Percentiles rank a stretch among this genome's conserved stretches.
These are phyloP conservation scores for Pyrocephalus nanus DNA, from an alignment of 2,797 vertebrate species.

Conservation along the genomic window DNA sequence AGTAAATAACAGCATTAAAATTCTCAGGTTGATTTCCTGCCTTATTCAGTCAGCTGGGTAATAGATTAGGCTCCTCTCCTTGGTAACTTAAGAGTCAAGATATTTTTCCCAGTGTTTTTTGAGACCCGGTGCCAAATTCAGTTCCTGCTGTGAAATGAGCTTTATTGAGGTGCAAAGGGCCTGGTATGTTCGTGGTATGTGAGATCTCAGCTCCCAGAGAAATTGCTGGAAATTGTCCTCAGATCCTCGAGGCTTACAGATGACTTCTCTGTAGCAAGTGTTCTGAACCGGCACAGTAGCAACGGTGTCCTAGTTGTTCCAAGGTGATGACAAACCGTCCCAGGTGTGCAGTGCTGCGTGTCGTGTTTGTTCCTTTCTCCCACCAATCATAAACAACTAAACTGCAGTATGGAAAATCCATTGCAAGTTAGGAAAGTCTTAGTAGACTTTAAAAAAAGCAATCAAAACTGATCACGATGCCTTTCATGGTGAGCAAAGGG, in stretches of 20 bases:
- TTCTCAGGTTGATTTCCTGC: conserved; percentile 46
- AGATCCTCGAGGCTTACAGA: neutral
- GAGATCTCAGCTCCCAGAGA: neutral
- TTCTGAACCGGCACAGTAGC: fast-evolving
- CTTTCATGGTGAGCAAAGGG: neutral
- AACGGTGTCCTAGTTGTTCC: neutral
- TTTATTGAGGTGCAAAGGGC: neutral
- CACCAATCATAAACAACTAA: neutral
- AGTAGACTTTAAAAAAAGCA: neutral
- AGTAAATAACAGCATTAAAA: conserved; percentile 32
- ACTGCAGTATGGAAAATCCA: neutral
- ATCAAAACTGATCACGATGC: neutral
- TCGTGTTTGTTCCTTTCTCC: neutral
- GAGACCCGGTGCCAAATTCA: neutral
- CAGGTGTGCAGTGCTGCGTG: fast-evolving
- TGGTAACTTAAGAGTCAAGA: conserved; percentile 2
- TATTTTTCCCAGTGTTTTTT: neutral
- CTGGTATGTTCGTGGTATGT: neutral
- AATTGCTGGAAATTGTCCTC: neutral
- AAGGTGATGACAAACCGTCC: fast-evolving
- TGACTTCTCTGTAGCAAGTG: neutral
- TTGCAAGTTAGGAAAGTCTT: neutral
- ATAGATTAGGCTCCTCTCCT: neutral
- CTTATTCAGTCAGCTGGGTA: conserved; percentile 39
- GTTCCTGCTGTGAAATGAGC: neutral